A percentile compares a stretch with the other conserved stretches of the same genome.
Evolutionary conservation across 1,140 invertebrate species (phyloP).

Genomic region (Musca vetustissima): DNA sequence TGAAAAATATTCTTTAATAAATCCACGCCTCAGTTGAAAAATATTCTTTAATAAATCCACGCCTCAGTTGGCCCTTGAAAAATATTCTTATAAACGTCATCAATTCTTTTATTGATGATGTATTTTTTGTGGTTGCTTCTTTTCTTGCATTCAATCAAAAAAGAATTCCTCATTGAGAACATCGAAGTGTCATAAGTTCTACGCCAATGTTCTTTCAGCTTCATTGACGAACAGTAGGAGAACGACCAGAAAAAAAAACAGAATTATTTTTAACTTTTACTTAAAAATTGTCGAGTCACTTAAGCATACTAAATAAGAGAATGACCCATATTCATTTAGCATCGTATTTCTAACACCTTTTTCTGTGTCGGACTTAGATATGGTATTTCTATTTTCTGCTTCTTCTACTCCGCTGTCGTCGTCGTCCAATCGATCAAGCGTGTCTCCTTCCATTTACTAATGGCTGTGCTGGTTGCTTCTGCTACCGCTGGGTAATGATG

Average conservation of each 20-base stretch:
- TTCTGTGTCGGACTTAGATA: no score
- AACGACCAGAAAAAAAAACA: neutral
- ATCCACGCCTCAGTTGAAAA: no score
- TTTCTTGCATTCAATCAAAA: no score
- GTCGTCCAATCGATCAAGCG: neutral
- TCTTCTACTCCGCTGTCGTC: neutral
- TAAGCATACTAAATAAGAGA: neutral
- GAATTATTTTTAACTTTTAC: conserved; percentile 18
- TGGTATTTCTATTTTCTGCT: neutral
- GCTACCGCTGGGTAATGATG: neutral
- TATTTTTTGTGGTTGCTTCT: no score
- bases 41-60: no score
- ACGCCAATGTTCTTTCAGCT: no score
- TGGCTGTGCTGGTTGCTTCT: neutral
- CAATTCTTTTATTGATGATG: no score
- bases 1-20: no score
- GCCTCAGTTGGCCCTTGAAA: no score
- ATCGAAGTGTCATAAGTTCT: neutral
- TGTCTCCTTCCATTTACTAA: neutral
- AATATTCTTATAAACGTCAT: no score
- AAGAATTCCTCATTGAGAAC: neutral
- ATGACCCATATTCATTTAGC: conserved; percentile 4
- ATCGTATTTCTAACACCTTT: no score
- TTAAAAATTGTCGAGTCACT: conserved; percentile 18
- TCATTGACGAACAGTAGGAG: neutral